phyloP scores from a whole-genome alignment of 2,113 vertebrate genomes.

The Rattus rattus region DNA sequence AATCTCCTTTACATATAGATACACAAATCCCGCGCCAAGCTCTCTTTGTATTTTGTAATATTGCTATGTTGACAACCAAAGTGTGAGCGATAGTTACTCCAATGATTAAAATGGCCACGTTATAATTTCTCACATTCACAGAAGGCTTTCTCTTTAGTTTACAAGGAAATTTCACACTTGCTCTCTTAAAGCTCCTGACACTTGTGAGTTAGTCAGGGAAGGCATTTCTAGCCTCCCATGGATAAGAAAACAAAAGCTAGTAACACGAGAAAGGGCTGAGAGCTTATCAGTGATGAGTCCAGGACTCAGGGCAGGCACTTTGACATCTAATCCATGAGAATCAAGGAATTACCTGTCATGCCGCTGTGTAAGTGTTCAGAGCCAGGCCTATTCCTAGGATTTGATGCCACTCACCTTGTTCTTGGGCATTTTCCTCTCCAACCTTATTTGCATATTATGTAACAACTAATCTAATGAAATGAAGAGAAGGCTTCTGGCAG shows the following conservation, averaged over 20 bases:
- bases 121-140: not conserved
- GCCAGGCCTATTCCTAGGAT: not conserved
- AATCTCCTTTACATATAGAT: constrained; percentile 70
- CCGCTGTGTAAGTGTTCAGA: not conserved
- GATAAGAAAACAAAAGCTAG: not conserved
- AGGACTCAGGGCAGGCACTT: not conserved
- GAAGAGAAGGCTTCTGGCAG: not conserved
- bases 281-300: not conserved
- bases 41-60: constrained; percentile 46
- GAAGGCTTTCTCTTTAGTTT: not conserved
- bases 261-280: not conserved
- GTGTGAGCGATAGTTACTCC: not conserved
- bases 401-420: not conserved
- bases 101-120: constrained; percentile 54
- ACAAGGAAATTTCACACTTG: not conserved
- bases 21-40: not conserved
- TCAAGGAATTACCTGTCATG: not conserved
- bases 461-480: not conserved
- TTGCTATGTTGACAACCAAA: constrained; percentile 37
- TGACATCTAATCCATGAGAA: not conserved
- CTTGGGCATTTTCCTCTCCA: not conserved
- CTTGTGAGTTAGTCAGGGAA: not conserved
- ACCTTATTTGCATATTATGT: not conserved
- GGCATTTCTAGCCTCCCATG: not conserved
- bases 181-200: constrained; percentile 4